A percentile compares a stretch with the other conserved stretches of the same genome.
Evolutionary conservation across 2,797 vertebrate species (phyloP).

Genomic region (Muscicapa comitata): DNA sequence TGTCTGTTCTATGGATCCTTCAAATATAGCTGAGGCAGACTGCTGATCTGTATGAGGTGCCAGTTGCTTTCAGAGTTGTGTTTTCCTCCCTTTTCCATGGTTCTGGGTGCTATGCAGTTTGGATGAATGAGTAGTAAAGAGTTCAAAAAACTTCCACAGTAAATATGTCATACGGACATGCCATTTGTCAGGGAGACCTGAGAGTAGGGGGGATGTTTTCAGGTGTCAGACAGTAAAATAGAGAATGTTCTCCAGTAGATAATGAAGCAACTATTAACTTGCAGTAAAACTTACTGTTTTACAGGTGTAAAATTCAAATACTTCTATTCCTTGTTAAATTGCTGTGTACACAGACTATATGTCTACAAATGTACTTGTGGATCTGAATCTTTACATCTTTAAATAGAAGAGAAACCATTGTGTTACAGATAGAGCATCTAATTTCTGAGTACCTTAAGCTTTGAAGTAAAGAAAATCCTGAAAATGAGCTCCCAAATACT

Average conservation of each 20-base stretch:
- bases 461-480: background rate
- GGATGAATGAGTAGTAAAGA: background rate
- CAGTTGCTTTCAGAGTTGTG: background rate
- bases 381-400: background rate
- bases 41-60: background rate
- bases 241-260: background rate
- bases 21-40: background rate
- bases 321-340: background rate
- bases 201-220: background rate
- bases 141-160: background rate
- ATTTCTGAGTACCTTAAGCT: background rate
- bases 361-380: background rate
- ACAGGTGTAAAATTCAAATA: background rate
- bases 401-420: background rate
- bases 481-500: background rate
- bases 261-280: background rate
- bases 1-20: background rate
- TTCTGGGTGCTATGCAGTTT: conserved; percentile 6
- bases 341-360: background rate
- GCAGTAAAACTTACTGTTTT: background rate
- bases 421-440: background rate
- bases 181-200: background rate
- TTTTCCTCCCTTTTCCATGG: background rate
- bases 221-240: background rate
- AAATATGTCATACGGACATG: background rate